A percentile compares a stretch with the other conserved stretches of the same genome.
These are phyloP conservation scores for Empidonax alnorum DNA, from an alignment of 2,113 vertebrate genomes.

Conservation along the genomic window DNA sequence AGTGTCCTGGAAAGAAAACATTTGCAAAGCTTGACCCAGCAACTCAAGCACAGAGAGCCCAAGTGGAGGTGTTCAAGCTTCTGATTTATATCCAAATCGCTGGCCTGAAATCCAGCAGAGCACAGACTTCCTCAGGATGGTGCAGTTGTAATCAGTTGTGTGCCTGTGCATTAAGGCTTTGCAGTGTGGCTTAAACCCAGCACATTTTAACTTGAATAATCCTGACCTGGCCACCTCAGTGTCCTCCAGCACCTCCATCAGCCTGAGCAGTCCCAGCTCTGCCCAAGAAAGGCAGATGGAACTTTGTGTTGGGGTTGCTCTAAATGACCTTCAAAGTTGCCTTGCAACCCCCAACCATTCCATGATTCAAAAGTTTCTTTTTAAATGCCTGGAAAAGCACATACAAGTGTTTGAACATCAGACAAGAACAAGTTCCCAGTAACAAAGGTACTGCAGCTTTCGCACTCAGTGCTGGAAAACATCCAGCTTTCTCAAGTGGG, in stretches of 20 bases:
- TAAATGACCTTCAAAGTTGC: background rate
- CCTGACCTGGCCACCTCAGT: background rate
- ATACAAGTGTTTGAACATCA: background rate
- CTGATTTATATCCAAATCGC: background rate
- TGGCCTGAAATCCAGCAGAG: background rate
- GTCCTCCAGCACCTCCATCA: background rate
- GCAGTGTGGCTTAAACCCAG: background rate
- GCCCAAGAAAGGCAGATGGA: background rate
- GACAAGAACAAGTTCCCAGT: background rate
- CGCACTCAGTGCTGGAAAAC: background rate
- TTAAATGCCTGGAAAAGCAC: background rate
- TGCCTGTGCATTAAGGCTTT: background rate
- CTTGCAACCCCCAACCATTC: background rate
- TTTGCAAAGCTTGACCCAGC: background rate
- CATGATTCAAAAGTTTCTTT: background rate
- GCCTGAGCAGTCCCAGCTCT: background rate
- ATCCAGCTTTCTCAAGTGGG: background rate
- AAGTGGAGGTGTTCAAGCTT: no score
- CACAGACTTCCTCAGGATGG: background rate
- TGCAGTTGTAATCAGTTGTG: background rate
- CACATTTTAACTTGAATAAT: background rate
- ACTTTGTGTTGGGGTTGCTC: background rate
- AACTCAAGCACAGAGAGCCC: background rate
- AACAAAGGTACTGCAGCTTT: background rate
- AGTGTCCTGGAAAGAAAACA: background rate